Base-by-base conservation (phyloP, 2,888 invertebrate species). In the Microplitis deprimator region DNA sequence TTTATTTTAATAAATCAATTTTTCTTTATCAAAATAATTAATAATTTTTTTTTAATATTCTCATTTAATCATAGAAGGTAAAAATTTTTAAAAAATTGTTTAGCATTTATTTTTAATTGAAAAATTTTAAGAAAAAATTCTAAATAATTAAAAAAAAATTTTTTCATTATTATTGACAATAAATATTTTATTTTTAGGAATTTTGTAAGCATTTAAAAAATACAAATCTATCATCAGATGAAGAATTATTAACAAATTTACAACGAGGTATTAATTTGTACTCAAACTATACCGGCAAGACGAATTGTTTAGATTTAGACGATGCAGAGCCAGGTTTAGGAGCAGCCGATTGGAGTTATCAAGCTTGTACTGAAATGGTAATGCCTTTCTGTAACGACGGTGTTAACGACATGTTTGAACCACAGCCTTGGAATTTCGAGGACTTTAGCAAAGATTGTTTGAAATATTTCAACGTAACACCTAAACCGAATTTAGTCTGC, bases 321-420 rank as follows among this genome's bases (percentile, higher is more conserved):
- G 91, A 92, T 13, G 91, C 93, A 38, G 90, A 91, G 20, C 86
- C 90, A 4, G 89, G 91, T 77, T 88, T 96, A 6, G 94, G 94
- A 13, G 93, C 93, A 13, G 82, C 87, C 5, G 96, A 94, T 0
- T 98, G 98, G 98, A 91, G 93, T 80, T 96, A 94, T 87, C 91
- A 97, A 95, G 92, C 95, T 0, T 99, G 99, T 87, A 97, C 97
- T 38, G 98, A 99, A 90, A 97, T 99, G 96, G 95, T 98, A 78
- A 97, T 98, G 96, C 98, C 98, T 0, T 94, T 96, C 91, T 98
- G 98, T 89, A 91, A 93, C 7, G 93, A 93, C 81, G 96, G 95
- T 62, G 90, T 91, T 1, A 91, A 92, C 8, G 97, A 96, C 85
- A 97, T 99, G 95, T 98, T 97, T 88, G 95, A 95, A 85, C 92